A percentile compares a stretch with the other conserved stretches of the same genome.
These are phyloP conservation scores for Drosophila ercepeae DNA, from an alignment of 1,140 invertebrate species.

Conservation along the genomic window DNA sequence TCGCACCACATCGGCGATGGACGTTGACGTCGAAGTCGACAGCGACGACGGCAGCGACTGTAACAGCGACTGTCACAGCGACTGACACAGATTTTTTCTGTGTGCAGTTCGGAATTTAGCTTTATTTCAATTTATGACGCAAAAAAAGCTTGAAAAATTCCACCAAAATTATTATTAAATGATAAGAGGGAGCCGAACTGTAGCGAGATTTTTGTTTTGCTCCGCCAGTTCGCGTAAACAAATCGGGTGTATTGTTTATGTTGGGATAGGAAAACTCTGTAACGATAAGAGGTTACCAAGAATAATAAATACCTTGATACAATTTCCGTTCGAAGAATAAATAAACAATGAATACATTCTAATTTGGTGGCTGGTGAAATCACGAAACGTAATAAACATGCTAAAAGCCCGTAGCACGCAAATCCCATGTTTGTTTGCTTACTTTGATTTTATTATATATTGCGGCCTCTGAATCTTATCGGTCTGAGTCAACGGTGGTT, in stretches of 20 bases:
- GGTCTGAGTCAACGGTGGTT: slow-evolving; percentile 15
- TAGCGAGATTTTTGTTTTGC: slow-evolving; percentile 67
- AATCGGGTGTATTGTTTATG: slow-evolving; percentile 11
- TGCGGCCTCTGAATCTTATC: slow-evolving; percentile 22
- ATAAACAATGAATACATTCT: slow-evolving; percentile 5
- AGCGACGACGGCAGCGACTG: not conserved
- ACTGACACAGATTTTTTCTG: slow-evolving; percentile 53
- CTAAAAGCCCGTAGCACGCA: slow-evolving; percentile 9
- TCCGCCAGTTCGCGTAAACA: slow-evolving; percentile 46
- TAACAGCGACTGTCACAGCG: slow-evolving; percentile 4
- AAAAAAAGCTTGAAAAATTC: slow-evolving; percentile 75
- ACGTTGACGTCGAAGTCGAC: not conserved
- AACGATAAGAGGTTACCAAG: slow-evolving; percentile 8
- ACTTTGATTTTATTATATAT: slow-evolving; percentile 36
- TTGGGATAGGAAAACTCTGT: slow-evolving; percentile 19
- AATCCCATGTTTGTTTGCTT: slow-evolving; percentile 21
- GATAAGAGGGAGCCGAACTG: slow-evolving; percentile 15
- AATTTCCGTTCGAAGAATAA: not conserved
- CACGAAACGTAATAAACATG: slow-evolving; percentile 4
- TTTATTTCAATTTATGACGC: slow-evolving; percentile 72
- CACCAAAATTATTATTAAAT: slow-evolving; percentile 19
- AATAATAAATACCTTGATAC: not conserved
- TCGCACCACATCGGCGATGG: slow-evolving; percentile 6
- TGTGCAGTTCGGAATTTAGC: slow-evolving; percentile 6
- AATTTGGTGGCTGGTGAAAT: not conserved